Conservation (phyloP, 2,113 vertebrate species). For the Zapus hudsonius region DNA sequence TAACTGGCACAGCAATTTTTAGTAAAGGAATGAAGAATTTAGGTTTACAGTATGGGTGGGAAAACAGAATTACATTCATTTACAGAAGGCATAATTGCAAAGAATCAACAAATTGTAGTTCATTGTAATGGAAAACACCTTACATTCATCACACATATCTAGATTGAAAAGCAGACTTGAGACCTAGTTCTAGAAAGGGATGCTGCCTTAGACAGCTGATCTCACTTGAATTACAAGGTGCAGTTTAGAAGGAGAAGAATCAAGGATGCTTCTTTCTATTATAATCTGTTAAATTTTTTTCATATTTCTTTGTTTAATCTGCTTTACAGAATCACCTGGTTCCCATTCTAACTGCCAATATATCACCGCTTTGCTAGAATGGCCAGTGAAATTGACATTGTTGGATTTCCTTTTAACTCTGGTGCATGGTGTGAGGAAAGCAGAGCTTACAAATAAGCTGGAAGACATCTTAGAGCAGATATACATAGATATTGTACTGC, state of each 20-base stretch:
- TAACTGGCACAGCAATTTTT: neutral
- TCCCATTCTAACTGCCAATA: conserved; percentile 1
- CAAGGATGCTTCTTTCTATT: no score
- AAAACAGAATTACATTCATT: neutral
- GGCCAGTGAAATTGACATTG: neutral
- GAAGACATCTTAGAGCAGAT: neutral
- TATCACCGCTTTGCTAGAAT: neutral
- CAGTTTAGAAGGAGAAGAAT: neutral
- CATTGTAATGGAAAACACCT: neutral
- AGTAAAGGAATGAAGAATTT: neutral
- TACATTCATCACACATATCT: neutral
- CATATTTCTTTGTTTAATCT: neutral
- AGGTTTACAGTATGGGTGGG: neutral
- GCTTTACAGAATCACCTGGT: neutral
- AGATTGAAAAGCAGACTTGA: neutral
- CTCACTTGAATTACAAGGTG: neutral
- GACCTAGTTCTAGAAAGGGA: neutral
- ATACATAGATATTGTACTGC: neutral
- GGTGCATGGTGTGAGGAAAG: neutral
- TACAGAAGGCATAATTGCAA: neutral
- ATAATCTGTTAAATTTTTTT: no score
- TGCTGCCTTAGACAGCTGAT: neutral
- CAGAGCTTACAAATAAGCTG: conserved; percentile 6
- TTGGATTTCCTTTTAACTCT: neutral
- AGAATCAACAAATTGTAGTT: neutral